These are phyloP conservation scores for Petrocephalus zakoni DNA, from an alignment of 2,113 vertebrate species.

Conservation along the genomic window DNA sequence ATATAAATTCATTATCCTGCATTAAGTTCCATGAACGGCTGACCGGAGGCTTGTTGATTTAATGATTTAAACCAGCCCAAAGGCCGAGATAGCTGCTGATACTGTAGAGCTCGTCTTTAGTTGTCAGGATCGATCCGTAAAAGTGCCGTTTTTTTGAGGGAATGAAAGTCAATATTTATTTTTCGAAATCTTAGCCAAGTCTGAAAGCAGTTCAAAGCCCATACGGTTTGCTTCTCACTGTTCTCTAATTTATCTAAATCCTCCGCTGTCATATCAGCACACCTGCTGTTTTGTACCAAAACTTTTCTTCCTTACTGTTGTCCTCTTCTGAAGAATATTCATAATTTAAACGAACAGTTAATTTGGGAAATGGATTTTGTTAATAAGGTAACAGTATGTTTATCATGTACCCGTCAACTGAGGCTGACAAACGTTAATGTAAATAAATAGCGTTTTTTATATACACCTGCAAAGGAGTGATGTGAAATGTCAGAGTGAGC, in stretches of 20 bases:
- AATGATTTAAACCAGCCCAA: slow-evolving; percentile 21
- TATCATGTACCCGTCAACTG: not conserved
- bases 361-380: not conserved
- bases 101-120: not conserved
- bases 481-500: not conserved
- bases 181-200: not conserved
- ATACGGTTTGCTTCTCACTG: not conserved
- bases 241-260: slow-evolving; percentile 13
- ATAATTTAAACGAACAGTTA: not conserved
- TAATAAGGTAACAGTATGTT: not conserved
- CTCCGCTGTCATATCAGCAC: not conserved
- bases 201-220: not conserved
- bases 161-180: not conserved
- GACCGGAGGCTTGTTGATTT: not conserved
- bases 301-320: not conserved
- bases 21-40: not conserved
- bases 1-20: not conserved
- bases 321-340: slow-evolving; percentile 21
- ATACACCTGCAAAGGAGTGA: not conserved
- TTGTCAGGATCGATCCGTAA: not conserved
- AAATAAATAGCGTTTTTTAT: not conserved
- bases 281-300: slow-evolving; percentile 14
- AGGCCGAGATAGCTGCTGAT: not conserved
- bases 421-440: not conserved
- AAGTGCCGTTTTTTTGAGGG: not conserved